Conservation (phyloP, 1,140 invertebrate genomes). For the Homalodisca vitripennis region DNA sequence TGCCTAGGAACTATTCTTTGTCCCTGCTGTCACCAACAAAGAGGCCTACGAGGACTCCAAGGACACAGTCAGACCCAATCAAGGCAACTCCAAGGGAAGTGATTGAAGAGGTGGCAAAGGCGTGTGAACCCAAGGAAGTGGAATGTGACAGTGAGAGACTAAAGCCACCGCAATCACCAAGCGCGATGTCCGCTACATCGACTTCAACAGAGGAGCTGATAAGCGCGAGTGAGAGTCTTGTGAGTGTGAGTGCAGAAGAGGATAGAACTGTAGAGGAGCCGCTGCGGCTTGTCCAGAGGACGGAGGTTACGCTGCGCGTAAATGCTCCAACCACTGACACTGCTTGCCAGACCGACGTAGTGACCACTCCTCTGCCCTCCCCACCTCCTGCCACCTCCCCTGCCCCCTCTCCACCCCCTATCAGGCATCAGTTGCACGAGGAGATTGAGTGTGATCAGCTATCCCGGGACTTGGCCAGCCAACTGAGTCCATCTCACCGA, state of each 20-base stretch:
- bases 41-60: slow-evolving; percentile 35
- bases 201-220: slow-evolving; percentile 28
- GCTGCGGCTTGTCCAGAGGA: slow-evolving; percentile 28
- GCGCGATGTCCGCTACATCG: slow-evolving; percentile 25
- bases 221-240: neutral
- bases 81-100: slow-evolving; percentile 24
- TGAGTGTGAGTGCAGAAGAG: slow-evolving; percentile 12
- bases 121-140: neutral
- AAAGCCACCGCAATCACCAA: slow-evolving; percentile 2
- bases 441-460: slow-evolving; percentile 80
- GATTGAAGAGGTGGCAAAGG: slow-evolving; percentile 33
- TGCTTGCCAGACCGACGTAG: slow-evolving; percentile 39
- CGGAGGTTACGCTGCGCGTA: slow-evolving; percentile 30
- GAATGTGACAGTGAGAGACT: neutral
- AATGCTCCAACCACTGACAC: slow-evolving; percentile 38
- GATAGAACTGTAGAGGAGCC: slow-evolving; percentile 30
- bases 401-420: neutral
- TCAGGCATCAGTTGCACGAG: slow-evolving; percentile 51
- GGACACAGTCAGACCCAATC: slow-evolving; percentile 42
- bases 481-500: slow-evolving; percentile 65
- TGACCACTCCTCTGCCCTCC: slow-evolving; percentile 35
- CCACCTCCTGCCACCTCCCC: slow-evolving; percentile 33
- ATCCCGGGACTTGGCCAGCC: slow-evolving; percentile 68
- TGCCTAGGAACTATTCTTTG: slow-evolving; percentile 35
- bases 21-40: slow-evolving; percentile 32